Evolutionary conservation across 2,797 vertebrate species (phyloP).

Genomic region (Myripristis murdjan): DNA sequence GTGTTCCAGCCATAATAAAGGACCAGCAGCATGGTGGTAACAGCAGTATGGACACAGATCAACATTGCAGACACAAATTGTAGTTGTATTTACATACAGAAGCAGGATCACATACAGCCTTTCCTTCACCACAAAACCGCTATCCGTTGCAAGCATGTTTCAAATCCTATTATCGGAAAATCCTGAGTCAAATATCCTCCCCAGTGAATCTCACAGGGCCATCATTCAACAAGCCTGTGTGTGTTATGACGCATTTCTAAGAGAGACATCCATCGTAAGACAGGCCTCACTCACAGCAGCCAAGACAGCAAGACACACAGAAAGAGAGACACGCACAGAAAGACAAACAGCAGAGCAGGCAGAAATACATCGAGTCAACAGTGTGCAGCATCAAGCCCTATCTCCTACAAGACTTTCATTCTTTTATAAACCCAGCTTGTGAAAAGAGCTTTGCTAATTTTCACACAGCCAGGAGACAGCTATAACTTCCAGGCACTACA

Average conservation of each 20-base stretch:
- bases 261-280: constrained; percentile 22
- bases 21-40: constrained; percentile 17
- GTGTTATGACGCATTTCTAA: constrained; percentile 69
- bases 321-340: constrained; percentile 81
- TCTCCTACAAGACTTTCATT: constrained; percentile 47
- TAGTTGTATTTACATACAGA: constrained; percentile 64
- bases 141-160: constrained; percentile 78
- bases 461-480: constrained; percentile 49
- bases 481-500: constrained; percentile 41
- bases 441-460: constrained; percentile 58
- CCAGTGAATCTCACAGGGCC: constrained; percentile 74
- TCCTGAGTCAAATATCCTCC: constrained; percentile 82
- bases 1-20: constrained; percentile 27
- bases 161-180: constrained; percentile 84
- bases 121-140: constrained; percentile 77
- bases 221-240: constrained; percentile 69
- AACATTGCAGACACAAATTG: constrained; percentile 43
- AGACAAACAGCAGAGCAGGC: constrained; percentile 58
- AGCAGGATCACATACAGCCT: constrained; percentile 62
- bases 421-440: constrained; percentile 43
- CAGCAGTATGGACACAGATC: constrained; percentile 13
- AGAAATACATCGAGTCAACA: constrained; percentile 34
- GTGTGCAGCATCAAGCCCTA: constrained; percentile 25
- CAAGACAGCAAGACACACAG: constrained; percentile 70
- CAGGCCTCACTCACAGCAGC: constrained; percentile 13